Base-by-base conservation (phyloP, 1,140 invertebrate species). In the Drosophila arizonae region DNA sequence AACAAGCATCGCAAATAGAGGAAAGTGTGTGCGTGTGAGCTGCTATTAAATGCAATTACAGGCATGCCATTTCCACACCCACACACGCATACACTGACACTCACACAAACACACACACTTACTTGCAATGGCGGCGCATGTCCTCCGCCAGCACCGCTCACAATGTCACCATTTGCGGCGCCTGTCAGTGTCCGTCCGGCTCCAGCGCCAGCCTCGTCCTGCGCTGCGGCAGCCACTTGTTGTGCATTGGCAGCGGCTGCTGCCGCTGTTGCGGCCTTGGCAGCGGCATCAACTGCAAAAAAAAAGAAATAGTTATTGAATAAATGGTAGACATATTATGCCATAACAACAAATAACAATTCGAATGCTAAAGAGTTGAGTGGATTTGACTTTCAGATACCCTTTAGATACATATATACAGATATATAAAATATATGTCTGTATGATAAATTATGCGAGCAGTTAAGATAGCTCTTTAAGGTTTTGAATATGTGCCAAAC, bases 101-200 rank as follows among this genome's bases (percentile, higher is more conserved):
- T 6, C 28, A 30, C 6, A 30, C 28, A 4, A 6, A 6, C 2
- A 21, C 56, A 8, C 24, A 24, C 61, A 88, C 94, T 94, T 72
- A 95, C 93, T 85, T 96, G 95, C 50, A 94, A 80, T 69, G 94
- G 92, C 41, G 95, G 95, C 9, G 93, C 91, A 88, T 92, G 91
- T 75, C 52, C 70, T 50, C 61, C 64, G 39, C 78, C 80, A 13
- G 64, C 45, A 68, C 92, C 88, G 54, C 76, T 74, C 13, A 64
- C 76, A 76, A 94, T 92, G 60, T 95, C 94, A 45, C 94, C 95
- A 91, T 95, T 95, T 76, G 94, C 93, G 24, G 94, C 92, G 58
- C 73, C 77, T 64, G 89, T 76, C 60, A 88, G 46, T 45, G 67
- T 39, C 10, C 72, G 54, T 58, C 67, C 72, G 63, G 56, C 68